Percentiles rank a stretch among this genome's conserved stretches.
phyloP scores from a whole-genome alignment of 2,888 invertebrate genomes.

The Parnassius mnemosyne region DNA sequence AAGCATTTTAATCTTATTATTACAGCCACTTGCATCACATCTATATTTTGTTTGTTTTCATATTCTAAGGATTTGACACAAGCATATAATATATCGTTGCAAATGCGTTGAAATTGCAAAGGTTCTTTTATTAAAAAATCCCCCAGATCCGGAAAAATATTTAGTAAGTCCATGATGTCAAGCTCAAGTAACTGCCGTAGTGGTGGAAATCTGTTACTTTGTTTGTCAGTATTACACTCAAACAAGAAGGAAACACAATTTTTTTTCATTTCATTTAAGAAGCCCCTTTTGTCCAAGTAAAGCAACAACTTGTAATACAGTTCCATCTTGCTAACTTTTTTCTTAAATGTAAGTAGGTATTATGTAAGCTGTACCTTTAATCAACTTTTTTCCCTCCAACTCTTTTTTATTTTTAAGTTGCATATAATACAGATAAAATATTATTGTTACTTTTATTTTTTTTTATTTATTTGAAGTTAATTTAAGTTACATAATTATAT shows the following conservation, averaged over 20 bases:
- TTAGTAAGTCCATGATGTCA: slow-evolving; percentile 60
- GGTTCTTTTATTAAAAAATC: slow-evolving; percentile 58
- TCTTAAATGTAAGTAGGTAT: slow-evolving; percentile 5
- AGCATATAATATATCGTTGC: slow-evolving; percentile 59
- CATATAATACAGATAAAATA: neutral
- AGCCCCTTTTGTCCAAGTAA: slow-evolving; percentile 59
- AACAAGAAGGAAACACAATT: slow-evolving; percentile 49
- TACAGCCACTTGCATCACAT: slow-evolving; percentile 52
- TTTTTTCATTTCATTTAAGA: slow-evolving; percentile 51
- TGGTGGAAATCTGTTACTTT: slow-evolving; percentile 57
- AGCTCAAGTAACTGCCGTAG: slow-evolving; percentile 54
- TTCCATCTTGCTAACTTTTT: slow-evolving; percentile 43
- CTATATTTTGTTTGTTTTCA: slow-evolving; percentile 39
- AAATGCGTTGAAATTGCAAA: slow-evolving; percentile 49
- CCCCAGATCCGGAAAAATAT: slow-evolving; percentile 51
- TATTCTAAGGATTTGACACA: slow-evolving; percentile 49
- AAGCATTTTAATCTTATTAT: slow-evolving; percentile 53
- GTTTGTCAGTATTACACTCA: slow-evolving; percentile 46
- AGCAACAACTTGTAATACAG: slow-evolving; percentile 54
- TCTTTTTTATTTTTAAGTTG: slow-evolving; percentile 3
- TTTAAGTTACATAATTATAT: too few species aligned
- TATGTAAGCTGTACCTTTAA: neutral
- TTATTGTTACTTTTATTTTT: too few species aligned
- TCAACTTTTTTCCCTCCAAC: slow-evolving; percentile 16
- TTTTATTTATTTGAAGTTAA: too few species aligned